Evolutionary conservation across 2,797 vertebrate genomes (phyloP).

Genomic region (Aplochiton taeniatus): DNA sequence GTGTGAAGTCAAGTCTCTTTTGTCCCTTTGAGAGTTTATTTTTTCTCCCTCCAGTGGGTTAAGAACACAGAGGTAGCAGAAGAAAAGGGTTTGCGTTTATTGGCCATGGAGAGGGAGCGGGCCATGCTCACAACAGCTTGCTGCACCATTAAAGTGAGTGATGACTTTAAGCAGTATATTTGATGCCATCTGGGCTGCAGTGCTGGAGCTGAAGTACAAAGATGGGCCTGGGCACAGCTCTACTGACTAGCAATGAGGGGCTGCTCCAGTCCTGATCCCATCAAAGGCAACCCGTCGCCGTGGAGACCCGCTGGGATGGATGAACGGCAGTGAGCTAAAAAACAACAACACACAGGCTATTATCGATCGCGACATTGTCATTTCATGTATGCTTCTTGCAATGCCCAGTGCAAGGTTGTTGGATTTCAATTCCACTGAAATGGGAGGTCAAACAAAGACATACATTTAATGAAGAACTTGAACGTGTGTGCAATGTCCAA

Average conservation of each 20-base stretch:
- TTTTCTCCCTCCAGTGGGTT: constrained; percentile 17
- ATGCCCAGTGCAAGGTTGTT: no score
- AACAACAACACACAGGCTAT: no score
- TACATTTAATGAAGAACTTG: no score
- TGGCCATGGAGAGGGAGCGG: constrained; percentile 27
- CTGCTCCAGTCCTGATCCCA: constrained; percentile 9
- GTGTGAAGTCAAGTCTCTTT: constrained; percentile 29
- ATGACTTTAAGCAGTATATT: constrained; percentile 61
- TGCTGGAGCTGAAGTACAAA: constrained; percentile 33
- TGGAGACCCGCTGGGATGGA: no score
- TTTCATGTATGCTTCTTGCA: no score
- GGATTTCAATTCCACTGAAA: no score
- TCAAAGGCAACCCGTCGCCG: constrained; percentile 5
- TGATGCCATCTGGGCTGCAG: constrained; percentile 63
- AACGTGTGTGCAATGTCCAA: no score
- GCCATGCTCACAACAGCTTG: constrained; percentile 24
- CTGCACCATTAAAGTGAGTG: constrained; percentile 59
- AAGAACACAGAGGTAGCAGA: constrained; percentile 43
- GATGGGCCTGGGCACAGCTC: constrained; percentile 31
- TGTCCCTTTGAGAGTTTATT: constrained; percentile 24
- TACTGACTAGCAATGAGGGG: constrained; percentile 52
- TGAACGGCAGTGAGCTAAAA: no score
- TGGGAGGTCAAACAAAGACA: no score
- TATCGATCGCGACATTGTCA: no score
- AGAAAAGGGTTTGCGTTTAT: constrained; percentile 35